phyloP scores from a whole-genome alignment of 1,140 invertebrate genomes.

The Drosophila sulfurigaster region DNA sequence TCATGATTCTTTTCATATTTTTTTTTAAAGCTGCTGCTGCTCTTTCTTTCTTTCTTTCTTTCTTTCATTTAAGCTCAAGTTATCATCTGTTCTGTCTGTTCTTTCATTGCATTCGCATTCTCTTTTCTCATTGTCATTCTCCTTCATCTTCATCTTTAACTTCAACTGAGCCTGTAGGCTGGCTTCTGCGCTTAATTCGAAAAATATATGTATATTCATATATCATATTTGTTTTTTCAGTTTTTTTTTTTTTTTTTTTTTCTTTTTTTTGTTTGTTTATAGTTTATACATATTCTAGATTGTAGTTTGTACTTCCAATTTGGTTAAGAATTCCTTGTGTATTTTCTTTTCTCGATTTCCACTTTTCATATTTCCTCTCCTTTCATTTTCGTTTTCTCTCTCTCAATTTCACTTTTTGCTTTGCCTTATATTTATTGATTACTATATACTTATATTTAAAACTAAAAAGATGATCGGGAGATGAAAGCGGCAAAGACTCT shows the following conservation, averaged over 20 bases:
- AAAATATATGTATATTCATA: conserved; percentile 54
- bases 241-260: conserved; percentile 26
- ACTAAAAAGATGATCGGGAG: too few species aligned
- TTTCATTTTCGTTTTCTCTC: conserved; percentile 18
- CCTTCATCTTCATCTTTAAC: background rate
- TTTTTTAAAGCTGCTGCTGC: conserved; percentile 63
- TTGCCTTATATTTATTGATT: too few species aligned
- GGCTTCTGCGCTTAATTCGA: conserved; percentile 55
- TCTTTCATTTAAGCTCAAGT: conserved; percentile 55
- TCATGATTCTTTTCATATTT: background rate
- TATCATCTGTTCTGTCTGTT: conserved; percentile 10
- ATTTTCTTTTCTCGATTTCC: conserved; percentile 67
- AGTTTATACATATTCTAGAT: conserved; percentile 79
- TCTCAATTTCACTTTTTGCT: conserved; percentile 32
- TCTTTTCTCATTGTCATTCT: conserved; percentile 6
- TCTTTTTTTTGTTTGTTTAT: conserved; percentile 43
- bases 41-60: background rate
- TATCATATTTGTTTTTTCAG: conserved; percentile 21
- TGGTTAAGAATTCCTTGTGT: conserved; percentile 83
- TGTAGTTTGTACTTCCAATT: conserved; percentile 84
- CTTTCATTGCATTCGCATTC: conserved; percentile 11
- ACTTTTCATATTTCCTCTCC: conserved; percentile 31
- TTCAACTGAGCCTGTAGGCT: conserved; percentile 29
- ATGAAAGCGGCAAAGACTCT: too few species aligned
- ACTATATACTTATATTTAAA: too few species aligned